Conservation (phyloP, 2,113 vertebrate species). For the Holacanthus passer region DNA sequence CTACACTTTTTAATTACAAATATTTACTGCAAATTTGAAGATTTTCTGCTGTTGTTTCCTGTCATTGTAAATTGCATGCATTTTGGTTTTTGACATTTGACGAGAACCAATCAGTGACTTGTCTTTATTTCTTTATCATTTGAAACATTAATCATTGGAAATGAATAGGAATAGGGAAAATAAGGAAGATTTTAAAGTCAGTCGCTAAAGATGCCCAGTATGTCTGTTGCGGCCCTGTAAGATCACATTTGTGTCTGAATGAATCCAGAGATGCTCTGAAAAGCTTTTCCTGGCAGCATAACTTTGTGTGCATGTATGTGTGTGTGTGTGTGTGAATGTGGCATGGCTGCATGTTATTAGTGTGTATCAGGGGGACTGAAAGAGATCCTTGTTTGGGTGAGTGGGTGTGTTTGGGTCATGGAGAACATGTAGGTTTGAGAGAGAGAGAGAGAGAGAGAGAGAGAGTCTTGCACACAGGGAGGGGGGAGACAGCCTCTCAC, state of each 20-base stretch:
- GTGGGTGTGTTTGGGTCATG: conserved; percentile 62
- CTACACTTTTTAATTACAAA: background rate
- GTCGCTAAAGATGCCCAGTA: background rate
- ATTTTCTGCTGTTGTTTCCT: background rate
- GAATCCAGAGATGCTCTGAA: conserved; percentile 21
- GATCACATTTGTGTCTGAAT: conserved; percentile 36
- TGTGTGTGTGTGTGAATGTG: conserved; percentile 21
- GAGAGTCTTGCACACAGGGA: conserved; percentile 9
- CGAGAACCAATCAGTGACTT: too few relatives aligned
- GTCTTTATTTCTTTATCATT: background rate
- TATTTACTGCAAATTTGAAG: background rate
- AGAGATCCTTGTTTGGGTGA: conserved; percentile 75
- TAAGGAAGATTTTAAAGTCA: background rate
- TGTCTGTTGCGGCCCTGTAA: background rate
- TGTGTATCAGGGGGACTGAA: conserved; percentile 69
- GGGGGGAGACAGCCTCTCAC: conserved; percentile 66
- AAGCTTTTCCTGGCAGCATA: conserved; percentile 40
- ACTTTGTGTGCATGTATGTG: conserved; percentile 3
- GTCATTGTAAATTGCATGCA: background rate
- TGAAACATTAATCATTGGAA: background rate
- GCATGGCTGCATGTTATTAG: conserved; percentile 56
- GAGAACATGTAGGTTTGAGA: conserved; percentile 38
- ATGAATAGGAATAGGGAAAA: too few relatives aligned
- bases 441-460: conserved; percentile 40
- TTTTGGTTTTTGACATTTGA: background rate